Conservation (phyloP, 2,888 invertebrate species). For the Ectemnius lituratus region DNA sequence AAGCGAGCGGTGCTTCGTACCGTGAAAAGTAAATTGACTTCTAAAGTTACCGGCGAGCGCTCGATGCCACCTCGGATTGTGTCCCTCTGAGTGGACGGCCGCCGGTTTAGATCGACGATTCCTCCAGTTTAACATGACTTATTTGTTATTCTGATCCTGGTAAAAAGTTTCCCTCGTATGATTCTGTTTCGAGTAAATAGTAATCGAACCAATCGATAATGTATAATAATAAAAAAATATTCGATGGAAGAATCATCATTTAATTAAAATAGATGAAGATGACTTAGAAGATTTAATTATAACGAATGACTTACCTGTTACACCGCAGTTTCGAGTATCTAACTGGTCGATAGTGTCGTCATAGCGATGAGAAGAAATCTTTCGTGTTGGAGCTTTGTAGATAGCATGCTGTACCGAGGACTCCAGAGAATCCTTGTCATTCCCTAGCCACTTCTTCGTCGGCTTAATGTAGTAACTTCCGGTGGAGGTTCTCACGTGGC, state of each 20-base stretch:
- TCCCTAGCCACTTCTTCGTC: constrained; percentile 77
- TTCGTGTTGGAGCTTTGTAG: constrained; percentile 60
- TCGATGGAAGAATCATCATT: no score
- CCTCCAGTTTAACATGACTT: not conserved
- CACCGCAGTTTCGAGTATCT: constrained; percentile 63
- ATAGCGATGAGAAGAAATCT: constrained; percentile 44
- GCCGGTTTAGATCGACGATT: not conserved
- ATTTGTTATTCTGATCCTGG: not conserved
- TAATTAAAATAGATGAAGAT: no score
- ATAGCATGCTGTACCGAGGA: constrained; percentile 71
- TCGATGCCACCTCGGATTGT: not conserved
- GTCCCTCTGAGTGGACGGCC: not conserved
- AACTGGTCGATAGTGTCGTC: constrained; percentile 40
- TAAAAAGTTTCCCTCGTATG: not conserved
- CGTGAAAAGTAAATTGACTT: constrained; percentile 15
- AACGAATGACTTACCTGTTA: constrained; percentile 67
- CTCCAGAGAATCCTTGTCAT: constrained; percentile 70
- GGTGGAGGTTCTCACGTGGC: constrained; percentile 84
- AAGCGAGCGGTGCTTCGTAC: not conserved
- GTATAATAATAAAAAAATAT: not conserved
- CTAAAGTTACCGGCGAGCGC: constrained; percentile 1
- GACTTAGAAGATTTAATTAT: not conserved
- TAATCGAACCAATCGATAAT: not conserved
- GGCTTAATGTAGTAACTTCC: constrained; percentile 85
- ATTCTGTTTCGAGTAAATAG: not conserved